A percentile compares a stretch with the other conserved stretches of the same genome.
These are phyloP conservation scores for Drosophila azteca DNA, from an alignment of 1,140 invertebrate genomes.

Conservation along the genomic window DNA sequence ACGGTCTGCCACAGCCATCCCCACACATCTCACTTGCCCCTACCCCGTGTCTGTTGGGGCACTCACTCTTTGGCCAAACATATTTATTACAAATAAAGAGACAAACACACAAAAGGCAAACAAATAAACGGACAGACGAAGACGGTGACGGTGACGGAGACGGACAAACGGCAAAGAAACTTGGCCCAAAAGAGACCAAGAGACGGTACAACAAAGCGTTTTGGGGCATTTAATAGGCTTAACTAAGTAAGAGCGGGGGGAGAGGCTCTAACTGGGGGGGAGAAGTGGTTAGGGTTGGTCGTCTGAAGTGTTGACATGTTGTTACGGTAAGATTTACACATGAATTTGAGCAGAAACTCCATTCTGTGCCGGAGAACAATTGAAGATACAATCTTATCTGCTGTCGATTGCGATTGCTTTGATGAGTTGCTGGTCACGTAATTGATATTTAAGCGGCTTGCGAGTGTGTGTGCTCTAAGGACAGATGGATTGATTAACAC, in stretches of 20 bases:
- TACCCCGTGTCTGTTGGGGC: no score
- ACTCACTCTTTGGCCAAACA: slow-evolving; percentile 41
- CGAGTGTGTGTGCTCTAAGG: slow-evolving; percentile 15
- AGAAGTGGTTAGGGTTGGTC: no score
- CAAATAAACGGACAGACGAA: slow-evolving; percentile 62
- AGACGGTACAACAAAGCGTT: slow-evolving; percentile 75
- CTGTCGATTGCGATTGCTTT: slow-evolving; percentile 30
- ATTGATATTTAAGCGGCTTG: slow-evolving; percentile 22
- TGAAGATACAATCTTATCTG: slow-evolving; percentile 17
- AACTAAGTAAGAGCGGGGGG: slow-evolving; percentile 51
- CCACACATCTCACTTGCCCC: background rate
- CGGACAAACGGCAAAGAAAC: slow-evolving; percentile 43
- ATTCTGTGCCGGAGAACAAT: slow-evolving; percentile 42
- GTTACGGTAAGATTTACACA: slow-evolving; percentile 53
- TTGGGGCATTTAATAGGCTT: slow-evolving; percentile 79
- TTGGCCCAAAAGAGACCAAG: slow-evolving; percentile 31
- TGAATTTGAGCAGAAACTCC: slow-evolving; percentile 51
- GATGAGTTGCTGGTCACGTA: slow-evolving; percentile 28
- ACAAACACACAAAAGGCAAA: slow-evolving; percentile 80
- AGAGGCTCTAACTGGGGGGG: background rate
- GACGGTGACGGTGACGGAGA: background rate
- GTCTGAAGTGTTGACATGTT: slow-evolving; percentile 68
- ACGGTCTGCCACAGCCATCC: background rate
- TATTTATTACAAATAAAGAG: slow-evolving; percentile 82
- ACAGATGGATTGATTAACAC: slow-evolving; percentile 32